Evolutionary conservation across 1,140 invertebrate species (phyloP), one percentile per base, ranked within the genome.

Genomic region (Saxidomus purpurata): DNA sequence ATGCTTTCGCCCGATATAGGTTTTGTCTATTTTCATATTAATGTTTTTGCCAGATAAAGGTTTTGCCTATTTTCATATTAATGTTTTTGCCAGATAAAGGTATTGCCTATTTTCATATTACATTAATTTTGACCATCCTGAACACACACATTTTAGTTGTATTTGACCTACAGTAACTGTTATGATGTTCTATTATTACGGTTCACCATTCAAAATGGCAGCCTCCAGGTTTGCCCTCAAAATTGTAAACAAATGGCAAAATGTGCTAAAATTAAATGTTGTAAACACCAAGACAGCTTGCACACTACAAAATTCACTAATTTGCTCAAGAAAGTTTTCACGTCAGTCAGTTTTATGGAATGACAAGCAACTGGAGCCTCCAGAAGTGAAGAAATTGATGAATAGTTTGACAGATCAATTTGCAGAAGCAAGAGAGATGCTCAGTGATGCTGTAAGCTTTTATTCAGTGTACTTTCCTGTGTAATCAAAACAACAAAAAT

Each of bases 401-500:
- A 90, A 93, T 19, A 25, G 69, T 49, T 81, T 93, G 4, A 90
- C 89, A 31, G 90, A 92, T 55, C 79, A 90, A 76, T 92, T 93
- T 85, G 81, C 87, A 36, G 93, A 93, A 79, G 92, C 93, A 63
- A 79, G 91, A 77, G 93, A 93, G 74, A 82, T 93, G 17, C 55
- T 93, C 40, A 80, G 89, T 52, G 91, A 93, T 91, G 93, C 92
- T 61, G 93, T 93, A 89, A 90, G 87, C 76, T 52, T 71, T 77
- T 22, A n/a, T n/a, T n/a, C n/a, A n/a, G n/a, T n/a, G n/a, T n/a
- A n/a, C n/a, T n/a, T n/a, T n/a, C 22, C 3, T 22, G 38, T 1
- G n/a, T n/a, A n/a, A n/a, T n/a, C n/a, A n/a, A n/a, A n/a, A n/a
- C n/a, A n/a, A n/a, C n/a, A n/a, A n/a, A n/a, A n/a, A n/a, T n/a